Base-by-base conservation (phyloP, 2,113 vertebrate genomes). In the Panurus biarmicus region DNA sequence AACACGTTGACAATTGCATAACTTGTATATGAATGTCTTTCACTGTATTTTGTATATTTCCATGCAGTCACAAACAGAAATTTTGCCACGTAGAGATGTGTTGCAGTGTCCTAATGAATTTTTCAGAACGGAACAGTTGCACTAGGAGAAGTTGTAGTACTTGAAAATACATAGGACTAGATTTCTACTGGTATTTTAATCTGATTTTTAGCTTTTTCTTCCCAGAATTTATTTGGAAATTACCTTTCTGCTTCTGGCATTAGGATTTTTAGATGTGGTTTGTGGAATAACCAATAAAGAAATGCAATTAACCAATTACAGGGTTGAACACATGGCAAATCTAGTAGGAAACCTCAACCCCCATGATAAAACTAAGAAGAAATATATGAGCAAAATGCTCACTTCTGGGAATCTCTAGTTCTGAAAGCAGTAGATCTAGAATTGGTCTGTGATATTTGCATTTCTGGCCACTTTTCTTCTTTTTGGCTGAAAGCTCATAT, bases 261-360 rank as follows among this genome's bases (percentile, higher is more conserved):
- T 81, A 35, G 50, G 51, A 77, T 45, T 97, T 90, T 94, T 44
- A 88, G 61, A 60, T 81, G 51, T 84, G 72, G 82, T 48, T 95
- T 95, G 60, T 95, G 87, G 92, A 95, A 77, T 88, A 91, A 91
- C 44, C 48, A 84, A 71, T 67, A 62, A 88, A 90, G 69, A 91
- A 80, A 60, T 42, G 48, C 61, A 95, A 86, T 91, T 93, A 95
- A 77, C 40, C 75, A 85, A 86, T 86, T 94, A 79, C 60, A 85
- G 29, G 11, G 35, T 80, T 79, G 76, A 95, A 85, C 65, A 86
- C n/a, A 38, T 61, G 53, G 64, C 64, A 93, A 91, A 88, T 64
- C 44, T 35, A 61, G 79, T 74, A 88, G 80, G 82, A 93, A 94
- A 85, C 69, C 71, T 88, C 78, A 95, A 45, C 4, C 9, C 29